Conservation (phyloP, 2,113 vertebrate genomes). For the Larimichthys polyactis region DNA sequence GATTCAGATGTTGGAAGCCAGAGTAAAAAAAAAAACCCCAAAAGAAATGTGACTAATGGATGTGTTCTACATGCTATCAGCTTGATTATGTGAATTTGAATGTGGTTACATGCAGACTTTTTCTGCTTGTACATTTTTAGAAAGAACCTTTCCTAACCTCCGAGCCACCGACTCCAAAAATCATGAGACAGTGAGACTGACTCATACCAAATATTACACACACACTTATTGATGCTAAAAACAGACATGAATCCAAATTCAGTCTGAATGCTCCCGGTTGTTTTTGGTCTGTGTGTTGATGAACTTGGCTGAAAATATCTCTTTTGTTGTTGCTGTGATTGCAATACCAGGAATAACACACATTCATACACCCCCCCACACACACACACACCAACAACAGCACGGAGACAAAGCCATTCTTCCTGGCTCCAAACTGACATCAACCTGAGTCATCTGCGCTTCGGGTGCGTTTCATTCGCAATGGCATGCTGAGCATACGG, state of each 20-base stretch:
- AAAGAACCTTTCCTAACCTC: neutral
- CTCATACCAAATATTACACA: neutral
- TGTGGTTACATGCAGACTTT: neutral
- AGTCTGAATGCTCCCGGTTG: neutral
- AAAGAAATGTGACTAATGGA: neutral
- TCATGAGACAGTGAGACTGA: neutral
- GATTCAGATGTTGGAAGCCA: neutral
- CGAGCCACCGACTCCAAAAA: neutral
- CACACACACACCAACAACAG: neutral
- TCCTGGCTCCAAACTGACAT: constrained; percentile 38
- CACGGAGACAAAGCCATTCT: constrained; percentile 28
- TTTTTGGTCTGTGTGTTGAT: neutral
- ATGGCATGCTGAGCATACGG: neutral
- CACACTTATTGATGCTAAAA: neutral
- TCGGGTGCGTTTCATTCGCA: neutral
- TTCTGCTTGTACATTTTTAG: neutral
- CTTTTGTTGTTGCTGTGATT: neutral
- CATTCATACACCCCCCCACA: neutral
- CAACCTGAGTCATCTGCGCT: constrained; percentile 36
- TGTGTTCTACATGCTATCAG: neutral
- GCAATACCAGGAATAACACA: neutral
- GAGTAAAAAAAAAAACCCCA: neutral
- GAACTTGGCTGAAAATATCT: constrained; percentile 20
- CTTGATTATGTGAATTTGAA: neutral
- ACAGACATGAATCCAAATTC: neutral